Evolutionary conservation across 2,797 vertebrate species (phyloP), one percentile per base, ranked within the genome.

Genomic region (Sebastes flavidus): DNA sequence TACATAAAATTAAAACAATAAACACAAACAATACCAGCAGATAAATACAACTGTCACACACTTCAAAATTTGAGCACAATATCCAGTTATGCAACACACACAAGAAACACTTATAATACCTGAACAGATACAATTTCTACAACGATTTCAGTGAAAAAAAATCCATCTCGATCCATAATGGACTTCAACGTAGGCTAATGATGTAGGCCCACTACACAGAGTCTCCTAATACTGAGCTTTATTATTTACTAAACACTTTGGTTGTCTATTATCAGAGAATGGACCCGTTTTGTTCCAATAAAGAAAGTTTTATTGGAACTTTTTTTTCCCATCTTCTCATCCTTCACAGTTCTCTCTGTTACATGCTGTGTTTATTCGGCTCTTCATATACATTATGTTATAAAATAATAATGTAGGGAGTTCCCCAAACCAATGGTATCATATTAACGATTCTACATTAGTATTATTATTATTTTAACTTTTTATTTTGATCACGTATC

Each of bases 181-280:
- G 22, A 14, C 27, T 14, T 8, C 20, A 34, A 0, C 0, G 20
- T 62, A 4, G 13, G 0, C 38, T 42, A 16, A 52, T 12, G 58
- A 34, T 13, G 13, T 8, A 24, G 46, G 22, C n/a, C 46, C 18
- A 2, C 29, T 5, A 1, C 0, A 16, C 13, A 16, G 38, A 0
- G 38, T 42, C 13, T 42, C 38, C 5, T 42, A 49, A 18, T 22
- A 61, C 1, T 8, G 12, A 9, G 13, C 9, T 27, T 65, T 59
- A 18, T 16, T 58, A 9, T 62, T 54, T 5, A 16, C 0, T 6
- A 20, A 63, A 11, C 1, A 5, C 2, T 27, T 30, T 14, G 13
- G 14, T 58, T 24, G n/a, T 55, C 24, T 27, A 20, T 4, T 10
- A 4, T 36, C 13, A 10, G 6, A 49, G 14, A 52, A 29, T 22